phyloP scores from a whole-genome alignment of 2,113 vertebrate genomes.

The Zosterops hypoxanthus region DNA sequence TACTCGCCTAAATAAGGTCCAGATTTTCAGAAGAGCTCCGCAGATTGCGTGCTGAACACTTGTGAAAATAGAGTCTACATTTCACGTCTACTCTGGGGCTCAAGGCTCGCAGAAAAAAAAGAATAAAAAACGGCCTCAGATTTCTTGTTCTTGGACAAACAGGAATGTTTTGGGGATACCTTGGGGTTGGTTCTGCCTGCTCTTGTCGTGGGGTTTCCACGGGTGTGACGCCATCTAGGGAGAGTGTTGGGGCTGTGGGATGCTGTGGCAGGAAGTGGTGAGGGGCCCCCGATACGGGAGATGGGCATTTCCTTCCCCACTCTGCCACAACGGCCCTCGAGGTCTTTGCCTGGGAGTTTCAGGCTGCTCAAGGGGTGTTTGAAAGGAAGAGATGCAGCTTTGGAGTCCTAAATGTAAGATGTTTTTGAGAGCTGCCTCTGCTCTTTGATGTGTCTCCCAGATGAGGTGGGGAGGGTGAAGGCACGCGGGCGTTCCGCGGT shows the following conservation, averaged over 20 bases:
- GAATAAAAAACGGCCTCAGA: background rate
- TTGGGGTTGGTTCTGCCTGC: background rate
- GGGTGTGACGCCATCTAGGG: background rate
- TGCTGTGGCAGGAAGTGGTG: background rate
- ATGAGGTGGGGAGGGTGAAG: fast-evolving
- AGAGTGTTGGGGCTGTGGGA: fast-evolving
- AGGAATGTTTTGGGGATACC: slow-evolving; percentile 9
- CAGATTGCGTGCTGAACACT: slow-evolving; percentile 54
- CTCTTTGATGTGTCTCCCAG: background rate
- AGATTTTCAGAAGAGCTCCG: slow-evolving; percentile 60
- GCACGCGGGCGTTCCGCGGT: fast-evolving
- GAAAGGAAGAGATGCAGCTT: background rate
- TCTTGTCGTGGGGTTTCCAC: background rate
- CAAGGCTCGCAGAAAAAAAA: background rate
- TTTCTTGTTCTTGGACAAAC: slow-evolving; percentile 49
- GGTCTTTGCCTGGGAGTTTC: background rate
- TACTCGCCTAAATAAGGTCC: slow-evolving; percentile 50
- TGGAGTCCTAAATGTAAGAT: background rate
- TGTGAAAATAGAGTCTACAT: slow-evolving; percentile 62
- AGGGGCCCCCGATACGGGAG: fast-evolving
- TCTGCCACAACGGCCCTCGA: fast-evolving
- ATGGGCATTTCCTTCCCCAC: background rate
- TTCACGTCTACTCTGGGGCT: slow-evolving; percentile 36
- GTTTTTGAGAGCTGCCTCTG: background rate
- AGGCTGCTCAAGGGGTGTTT: background rate